phyloP scores from a whole-genome alignment of 2,888 invertebrate genomes.

The Adelognathus sp. region DNA sequence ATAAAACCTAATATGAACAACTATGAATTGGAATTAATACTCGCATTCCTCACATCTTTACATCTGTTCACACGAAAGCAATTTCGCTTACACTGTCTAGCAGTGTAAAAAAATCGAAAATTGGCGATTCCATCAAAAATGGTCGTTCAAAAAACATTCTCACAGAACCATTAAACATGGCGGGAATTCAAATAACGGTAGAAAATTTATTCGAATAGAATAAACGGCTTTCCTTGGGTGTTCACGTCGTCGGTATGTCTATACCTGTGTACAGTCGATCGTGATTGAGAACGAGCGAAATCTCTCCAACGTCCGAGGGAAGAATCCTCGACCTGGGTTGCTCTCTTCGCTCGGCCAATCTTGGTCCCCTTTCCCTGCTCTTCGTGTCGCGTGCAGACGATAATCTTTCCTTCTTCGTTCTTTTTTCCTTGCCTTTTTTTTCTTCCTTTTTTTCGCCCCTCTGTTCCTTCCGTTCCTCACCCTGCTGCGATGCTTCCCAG shows the following conservation, averaged over 20 bases:
- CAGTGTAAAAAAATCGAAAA: no score
- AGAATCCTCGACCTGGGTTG: slow-evolving; percentile 38
- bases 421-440: slow-evolving; percentile 20
- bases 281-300: background rate
- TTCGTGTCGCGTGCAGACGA: slow-evolving; percentile 54
- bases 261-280: background rate
- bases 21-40: no score
- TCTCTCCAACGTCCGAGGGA: slow-evolving; percentile 12
- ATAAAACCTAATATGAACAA: no score
- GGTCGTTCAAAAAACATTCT: no score
- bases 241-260: background rate
- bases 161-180: no score
- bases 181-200: background rate
- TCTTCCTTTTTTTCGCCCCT: slow-evolving; percentile 7
- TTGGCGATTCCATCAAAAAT: no score
- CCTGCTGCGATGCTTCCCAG: slow-evolving; percentile 41
- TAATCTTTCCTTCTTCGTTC: slow-evolving; percentile 46
- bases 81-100: no score
- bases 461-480: slow-evolving; percentile 47
- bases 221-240: background rate
- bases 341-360: slow-evolving; percentile 34
- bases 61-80: no score
- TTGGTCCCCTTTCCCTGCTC: background rate
- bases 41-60: no score
- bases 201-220: background rate